phyloP scores from a whole-genome alignment of 2,113 vertebrate genomes.

The Proteles cristata region DNA sequence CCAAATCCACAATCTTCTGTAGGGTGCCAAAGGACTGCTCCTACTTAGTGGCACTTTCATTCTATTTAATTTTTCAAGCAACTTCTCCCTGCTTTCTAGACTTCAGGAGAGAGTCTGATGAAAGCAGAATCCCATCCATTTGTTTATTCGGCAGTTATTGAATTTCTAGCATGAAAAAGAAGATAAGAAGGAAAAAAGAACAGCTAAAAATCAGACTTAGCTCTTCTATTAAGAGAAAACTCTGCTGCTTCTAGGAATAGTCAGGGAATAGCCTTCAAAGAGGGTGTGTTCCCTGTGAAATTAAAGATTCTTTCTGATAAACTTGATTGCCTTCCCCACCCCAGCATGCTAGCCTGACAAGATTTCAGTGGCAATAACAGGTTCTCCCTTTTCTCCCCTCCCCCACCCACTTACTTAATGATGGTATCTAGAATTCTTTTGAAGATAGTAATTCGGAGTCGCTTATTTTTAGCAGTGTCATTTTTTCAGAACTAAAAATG shows the following conservation, averaged over 20 bases:
- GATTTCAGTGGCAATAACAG: not conserved
- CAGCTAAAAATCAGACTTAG: not conserved
- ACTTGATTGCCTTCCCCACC: not conserved
- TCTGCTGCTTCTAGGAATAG: not conserved
- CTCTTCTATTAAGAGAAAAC: not conserved
- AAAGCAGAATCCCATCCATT: not conserved
- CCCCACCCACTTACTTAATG: not conserved
- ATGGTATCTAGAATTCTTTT: not conserved
- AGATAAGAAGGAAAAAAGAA: not conserved
- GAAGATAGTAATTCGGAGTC: not conserved
- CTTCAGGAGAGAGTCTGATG: not conserved
- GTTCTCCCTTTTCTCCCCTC: not conserved
- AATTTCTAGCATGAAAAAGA: not conserved
- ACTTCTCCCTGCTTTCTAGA: not conserved
- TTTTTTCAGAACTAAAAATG: not conserved
- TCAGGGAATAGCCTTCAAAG: not conserved
- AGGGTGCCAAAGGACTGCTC: not conserved
- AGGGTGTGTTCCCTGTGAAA: not conserved
- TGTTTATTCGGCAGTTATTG: conserved; percentile 22
- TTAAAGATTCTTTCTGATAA: not conserved
- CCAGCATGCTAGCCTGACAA: not conserved
- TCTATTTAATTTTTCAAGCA: not conserved
- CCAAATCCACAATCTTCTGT: not conserved
- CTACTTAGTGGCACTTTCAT: not conserved
- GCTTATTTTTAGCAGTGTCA: not conserved